Evolutionary conservation across 2,888 invertebrate genomes (phyloP).

Genomic region (Scaptomyza polygonia): DNA sequence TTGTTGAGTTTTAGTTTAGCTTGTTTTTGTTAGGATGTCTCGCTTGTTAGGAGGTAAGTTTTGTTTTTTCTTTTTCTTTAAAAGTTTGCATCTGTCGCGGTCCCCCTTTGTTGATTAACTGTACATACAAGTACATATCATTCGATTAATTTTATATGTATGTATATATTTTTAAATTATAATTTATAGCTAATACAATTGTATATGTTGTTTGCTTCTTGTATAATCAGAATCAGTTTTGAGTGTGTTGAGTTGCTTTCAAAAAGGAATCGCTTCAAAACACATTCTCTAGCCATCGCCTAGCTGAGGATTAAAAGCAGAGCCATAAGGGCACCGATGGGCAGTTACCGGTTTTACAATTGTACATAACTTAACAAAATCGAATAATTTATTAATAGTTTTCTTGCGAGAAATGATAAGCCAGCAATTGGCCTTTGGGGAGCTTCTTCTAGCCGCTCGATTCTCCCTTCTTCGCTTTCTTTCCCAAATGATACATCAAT

Average conservation of each 20-base stretch:
- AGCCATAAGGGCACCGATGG: no score
- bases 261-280: conserved; percentile 43
- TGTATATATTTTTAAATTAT: conserved; percentile 64
- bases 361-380: conserved; percentile 36
- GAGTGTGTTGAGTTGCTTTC: conserved; percentile 42
- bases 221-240: conserved; percentile 64
- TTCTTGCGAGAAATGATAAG: conserved; percentile 23
- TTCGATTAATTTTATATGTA: conserved; percentile 44
- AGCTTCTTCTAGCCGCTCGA: conserved; percentile 33
- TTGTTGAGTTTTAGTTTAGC: conserved; percentile 28
- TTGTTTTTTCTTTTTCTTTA: conserved; percentile 2
- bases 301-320: conserved; percentile 23
- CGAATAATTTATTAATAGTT: conserved; percentile 38
- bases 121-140: conserved; percentile 28
- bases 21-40: conserved; percentile 41
- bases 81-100: conserved; percentile 22
- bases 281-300: conserved; percentile 18
- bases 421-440: conserved; percentile 20
- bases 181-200: conserved; percentile 67
- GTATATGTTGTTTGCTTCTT: conserved; percentile 55
- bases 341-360: conserved; percentile 31
- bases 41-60: conserved; percentile 26
- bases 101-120: conserved; percentile 12
- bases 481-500: conserved; percentile 28
- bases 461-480: conserved; percentile 8